A percentile compares a stretch with the other conserved stretches of the same genome.
These are phyloP conservation scores for Eubucco bourcierii DNA, from an alignment of 2,113 vertebrate species.

Conservation along the genomic window DNA sequence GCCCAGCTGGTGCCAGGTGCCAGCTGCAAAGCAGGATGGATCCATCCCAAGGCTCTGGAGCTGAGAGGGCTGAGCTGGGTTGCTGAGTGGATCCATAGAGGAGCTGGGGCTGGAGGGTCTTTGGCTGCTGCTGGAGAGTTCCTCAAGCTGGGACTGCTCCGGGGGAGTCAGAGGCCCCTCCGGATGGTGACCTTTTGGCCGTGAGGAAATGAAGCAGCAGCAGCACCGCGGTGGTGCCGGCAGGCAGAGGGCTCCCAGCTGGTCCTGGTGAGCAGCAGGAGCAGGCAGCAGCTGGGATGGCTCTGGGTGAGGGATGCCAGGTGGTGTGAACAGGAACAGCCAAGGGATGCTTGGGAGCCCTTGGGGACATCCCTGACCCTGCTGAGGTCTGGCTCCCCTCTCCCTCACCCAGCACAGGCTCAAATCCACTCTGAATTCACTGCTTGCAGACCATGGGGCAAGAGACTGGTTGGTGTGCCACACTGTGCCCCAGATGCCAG, in stretches of 20 bases:
- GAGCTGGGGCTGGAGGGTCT: accelerated
- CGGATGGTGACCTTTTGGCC: neutral
- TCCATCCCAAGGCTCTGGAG: neutral
- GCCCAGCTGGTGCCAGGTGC: accelerated
- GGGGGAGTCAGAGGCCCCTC: neutral
- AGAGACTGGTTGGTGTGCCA: neutral
- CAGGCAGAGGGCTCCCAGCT: constrained; percentile 1
- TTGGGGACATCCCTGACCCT: neutral
- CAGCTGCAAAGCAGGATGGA: neutral
- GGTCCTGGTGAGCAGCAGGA: neutral
- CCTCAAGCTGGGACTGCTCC: neutral
- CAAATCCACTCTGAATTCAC: neutral
- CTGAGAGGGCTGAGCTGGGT: neutral
- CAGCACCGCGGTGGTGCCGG: neutral
- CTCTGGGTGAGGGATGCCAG: constrained; percentile 20
- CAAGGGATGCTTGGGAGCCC: neutral
- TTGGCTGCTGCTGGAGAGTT: neutral
- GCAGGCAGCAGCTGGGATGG: constrained; percentile 5
- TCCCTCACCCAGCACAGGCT: accelerated
- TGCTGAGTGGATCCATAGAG: neutral
- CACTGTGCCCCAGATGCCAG: neutral
- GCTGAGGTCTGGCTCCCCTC: accelerated
- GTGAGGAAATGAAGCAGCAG: neutral
- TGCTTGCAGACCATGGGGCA: no score
- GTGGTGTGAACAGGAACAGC: neutral